These are phyloP conservation scores for Andrena trimmerana DNA, from an alignment of 2,888 invertebrate species.

Conservation along the genomic window DNA sequence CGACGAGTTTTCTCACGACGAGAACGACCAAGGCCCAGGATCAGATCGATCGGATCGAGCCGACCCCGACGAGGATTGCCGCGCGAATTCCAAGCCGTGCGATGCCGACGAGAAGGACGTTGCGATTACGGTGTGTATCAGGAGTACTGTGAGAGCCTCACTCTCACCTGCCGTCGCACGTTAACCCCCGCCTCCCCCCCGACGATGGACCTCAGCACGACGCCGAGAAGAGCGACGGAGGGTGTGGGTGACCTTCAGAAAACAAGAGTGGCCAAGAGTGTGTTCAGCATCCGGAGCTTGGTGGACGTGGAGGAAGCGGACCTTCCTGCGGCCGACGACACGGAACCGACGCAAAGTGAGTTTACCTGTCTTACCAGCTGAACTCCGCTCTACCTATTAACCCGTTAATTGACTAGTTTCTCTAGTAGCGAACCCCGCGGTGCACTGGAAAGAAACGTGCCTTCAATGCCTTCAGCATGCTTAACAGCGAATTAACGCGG, in stretches of 20 bases:
- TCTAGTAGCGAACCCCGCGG: not conserved
- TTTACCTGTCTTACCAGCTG: conserved; percentile 19
- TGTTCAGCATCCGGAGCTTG: conserved; percentile 87
- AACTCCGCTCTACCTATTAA: not conserved
- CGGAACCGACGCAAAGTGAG: conserved; percentile 74
- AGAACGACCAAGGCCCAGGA: not conserved
- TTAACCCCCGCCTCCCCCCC: no score
- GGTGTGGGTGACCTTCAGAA: conserved; percentile 84
- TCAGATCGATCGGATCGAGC: not conserved
- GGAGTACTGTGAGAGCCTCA: not conserved
- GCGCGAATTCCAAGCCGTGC: not conserved
- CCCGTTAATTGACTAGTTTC: not conserved
- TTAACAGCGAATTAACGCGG: not conserved
- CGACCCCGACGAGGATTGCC: not conserved
- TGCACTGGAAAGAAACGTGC: not conserved
- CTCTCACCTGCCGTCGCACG: not conserved
- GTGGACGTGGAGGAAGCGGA: conserved; percentile 86
- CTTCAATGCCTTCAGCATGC: no score
- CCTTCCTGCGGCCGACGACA: conserved; percentile 69
- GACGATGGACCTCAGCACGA: conserved; percentile 86
- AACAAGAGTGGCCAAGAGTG: conserved; percentile 87
- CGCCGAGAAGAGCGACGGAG: conserved; percentile 82
- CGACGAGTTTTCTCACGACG: not conserved
- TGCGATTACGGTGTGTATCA: conserved; percentile 16
- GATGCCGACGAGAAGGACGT: conserved; percentile 24